Evolutionary conservation across 2,888 invertebrate genomes (phyloP), one percentile per base, ranked within the genome.

Genomic region (Rhyacophila evoluta): DNA sequence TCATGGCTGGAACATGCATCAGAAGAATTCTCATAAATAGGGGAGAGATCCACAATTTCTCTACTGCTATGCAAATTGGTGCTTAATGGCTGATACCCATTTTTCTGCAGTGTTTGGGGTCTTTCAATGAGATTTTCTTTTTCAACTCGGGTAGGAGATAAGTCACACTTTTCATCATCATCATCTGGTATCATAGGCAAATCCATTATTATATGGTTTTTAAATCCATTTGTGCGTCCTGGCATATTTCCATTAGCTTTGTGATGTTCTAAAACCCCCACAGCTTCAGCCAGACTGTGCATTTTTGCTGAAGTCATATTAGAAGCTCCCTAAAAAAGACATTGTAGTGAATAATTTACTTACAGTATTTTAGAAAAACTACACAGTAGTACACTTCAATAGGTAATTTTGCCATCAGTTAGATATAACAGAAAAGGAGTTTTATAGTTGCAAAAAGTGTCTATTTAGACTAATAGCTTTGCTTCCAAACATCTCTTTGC

Each of bases 1-100:
- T 89, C 89, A 81, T 88, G 88, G 82, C 89, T 90, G 0, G 89
- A 89, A 82, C 88, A 89, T 27, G 89, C 89, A 84, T 90, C 90
- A 0, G 89, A 89, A 10, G 89, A 89, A 82, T 90, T 89, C 83
- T 90, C 90, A 82, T 89, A 89, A 71, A 90, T 90, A 1, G 90
- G 89, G 55, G 90, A 90, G 71, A 90, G 83, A 81, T 90, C 89
- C 74, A 89, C 87, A 29, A 89, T 87, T 80, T 90, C 90, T 28
- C 89, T 85, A 81, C 88, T 89, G 79, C 84, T 87, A 80, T 87
- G 86, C 10, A 82, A 55, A 75, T 81, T 82, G 3, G 73, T 36
- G 38, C 39, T 80, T 8, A 81, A 83, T 4, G 87, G 85, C 83
- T 89, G 89, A 74, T 89, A 89, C 1, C 88, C 88, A 85, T 88